Conservation (phyloP, 2,888 invertebrate species). For the Schizotus pectinicornis region DNA sequence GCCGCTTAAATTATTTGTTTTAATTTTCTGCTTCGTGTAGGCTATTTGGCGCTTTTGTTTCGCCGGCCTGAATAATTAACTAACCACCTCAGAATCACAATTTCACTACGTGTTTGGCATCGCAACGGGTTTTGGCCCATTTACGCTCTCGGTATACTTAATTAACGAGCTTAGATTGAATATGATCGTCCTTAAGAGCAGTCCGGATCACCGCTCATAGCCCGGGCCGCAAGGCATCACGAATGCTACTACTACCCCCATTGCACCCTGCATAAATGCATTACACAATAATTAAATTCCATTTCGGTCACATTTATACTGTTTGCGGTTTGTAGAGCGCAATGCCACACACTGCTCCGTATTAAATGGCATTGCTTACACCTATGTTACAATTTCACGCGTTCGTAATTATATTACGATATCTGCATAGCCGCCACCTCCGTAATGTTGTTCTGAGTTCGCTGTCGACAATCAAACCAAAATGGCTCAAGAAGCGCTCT, state of each 20-base stretch:
- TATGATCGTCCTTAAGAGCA: conserved; percentile 37
- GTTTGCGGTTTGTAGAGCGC: conserved; percentile 53
- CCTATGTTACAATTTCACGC: conserved; percentile 57
- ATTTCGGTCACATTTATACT: conserved; percentile 57
- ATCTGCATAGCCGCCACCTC: conserved; percentile 39
- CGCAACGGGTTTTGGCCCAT: conserved; percentile 48
- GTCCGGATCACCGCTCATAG: conserved; percentile 34
- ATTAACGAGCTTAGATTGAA: conserved; percentile 45
- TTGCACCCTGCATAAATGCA: conserved; percentile 54
- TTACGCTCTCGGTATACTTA: conserved; percentile 45
- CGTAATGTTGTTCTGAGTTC: background rate
- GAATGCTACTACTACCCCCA: conserved; percentile 15
- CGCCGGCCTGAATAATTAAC: conserved; percentile 55
- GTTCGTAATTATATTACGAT: conserved; percentile 55
- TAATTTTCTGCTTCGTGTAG: conserved; percentile 52
- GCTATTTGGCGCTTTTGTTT: conserved; percentile 49
- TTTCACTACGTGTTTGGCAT: conserved; percentile 57
- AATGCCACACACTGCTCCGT: conserved; percentile 48
- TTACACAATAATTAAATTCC: conserved; percentile 59
- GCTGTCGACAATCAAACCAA: background rate
- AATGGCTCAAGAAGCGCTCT: background rate
- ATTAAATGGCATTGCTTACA: conserved; percentile 54
- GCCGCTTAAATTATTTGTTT: conserved; percentile 52
- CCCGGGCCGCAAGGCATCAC: conserved; percentile 42
- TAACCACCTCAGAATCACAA: conserved; percentile 58